A percentile compares a stretch with the other conserved stretches of the same genome.
Evolutionary conservation across 2,888 invertebrate species (phyloP).

Genomic region (Schizaphis graminum): DNA sequence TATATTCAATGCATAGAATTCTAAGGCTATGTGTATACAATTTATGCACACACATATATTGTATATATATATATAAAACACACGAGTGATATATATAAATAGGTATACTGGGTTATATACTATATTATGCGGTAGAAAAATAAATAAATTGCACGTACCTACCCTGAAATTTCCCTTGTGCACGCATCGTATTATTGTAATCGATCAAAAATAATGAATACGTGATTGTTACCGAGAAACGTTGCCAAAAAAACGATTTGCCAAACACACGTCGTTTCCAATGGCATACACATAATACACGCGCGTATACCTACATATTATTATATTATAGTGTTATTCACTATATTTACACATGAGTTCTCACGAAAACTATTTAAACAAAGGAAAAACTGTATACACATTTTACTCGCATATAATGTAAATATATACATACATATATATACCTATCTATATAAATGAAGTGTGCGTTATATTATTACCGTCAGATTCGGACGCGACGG

Average conservation of each 20-base stretch:
- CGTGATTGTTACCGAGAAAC: background rate
- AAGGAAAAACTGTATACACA: background rate
- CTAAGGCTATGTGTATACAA: background rate
- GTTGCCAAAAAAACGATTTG: constrained; percentile 34
- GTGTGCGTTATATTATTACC: background rate
- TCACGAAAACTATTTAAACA: background rate
- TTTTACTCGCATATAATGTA: background rate
- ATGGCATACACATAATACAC: background rate
- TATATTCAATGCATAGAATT: constrained; percentile 8
- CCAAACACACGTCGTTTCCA: constrained; percentile 13
- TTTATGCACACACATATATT: background rate
- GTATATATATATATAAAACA: too few relatives aligned
- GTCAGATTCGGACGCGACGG: background rate
- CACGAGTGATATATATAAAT: background rate
- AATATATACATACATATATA: too few relatives aligned
- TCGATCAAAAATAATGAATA: constrained; percentile 37
- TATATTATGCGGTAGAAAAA: background rate
- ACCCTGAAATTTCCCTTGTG: constrained; percentile 17
- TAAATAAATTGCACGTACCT: background rate
- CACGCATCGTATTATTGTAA: constrained; percentile 32
- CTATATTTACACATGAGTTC: background rate
- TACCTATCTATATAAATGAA: background rate
- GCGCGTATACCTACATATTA: background rate
- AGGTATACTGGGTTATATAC: background rate
- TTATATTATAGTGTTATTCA: background rate